Evolutionary conservation across 2,797 vertebrate species (phyloP).

Genomic region (Sebastolobus alascanus): DNA sequence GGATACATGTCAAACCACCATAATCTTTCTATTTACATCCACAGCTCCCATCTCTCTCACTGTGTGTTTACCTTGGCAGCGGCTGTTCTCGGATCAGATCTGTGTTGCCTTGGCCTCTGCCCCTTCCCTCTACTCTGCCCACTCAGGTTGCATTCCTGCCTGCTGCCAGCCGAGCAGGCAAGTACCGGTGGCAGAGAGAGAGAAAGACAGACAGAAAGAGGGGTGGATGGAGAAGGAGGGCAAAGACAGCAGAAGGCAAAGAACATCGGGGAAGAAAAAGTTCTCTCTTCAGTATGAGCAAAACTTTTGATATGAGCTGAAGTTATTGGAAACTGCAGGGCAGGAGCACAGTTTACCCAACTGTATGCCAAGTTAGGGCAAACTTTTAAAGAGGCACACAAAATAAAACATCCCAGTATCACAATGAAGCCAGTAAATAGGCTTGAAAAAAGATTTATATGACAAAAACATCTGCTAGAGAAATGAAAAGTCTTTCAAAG

Average conservation of each 20-base stretch:
- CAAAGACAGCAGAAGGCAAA: constrained; percentile 37
- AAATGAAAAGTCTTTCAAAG: constrained; percentile 5
- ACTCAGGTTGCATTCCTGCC: constrained; percentile 61
- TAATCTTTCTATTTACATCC: constrained; percentile 69
- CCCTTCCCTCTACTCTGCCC: constrained; percentile 61
- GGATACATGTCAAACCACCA: constrained; percentile 57
- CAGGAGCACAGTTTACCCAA: constrained; percentile 20
- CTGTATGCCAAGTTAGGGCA: background rate
- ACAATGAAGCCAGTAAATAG: background rate
- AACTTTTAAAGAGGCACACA: constrained; percentile 8
- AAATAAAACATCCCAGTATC: background rate
- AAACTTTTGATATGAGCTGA: constrained; percentile 19
- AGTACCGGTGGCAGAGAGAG: constrained; percentile 19
- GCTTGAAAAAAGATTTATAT: constrained; percentile 2
- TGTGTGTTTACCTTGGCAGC: constrained; percentile 68
- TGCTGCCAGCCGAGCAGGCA: constrained; percentile 49
- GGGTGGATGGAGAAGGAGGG: constrained; percentile 20
- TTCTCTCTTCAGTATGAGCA: constrained; percentile 36
- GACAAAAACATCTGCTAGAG: constrained; percentile 1
- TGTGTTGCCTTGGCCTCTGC: constrained; percentile 64
- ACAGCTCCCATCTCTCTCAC: constrained; percentile 32
- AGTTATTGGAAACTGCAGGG: background rate
- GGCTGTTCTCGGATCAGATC: constrained; percentile 62
- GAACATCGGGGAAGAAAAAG: constrained; percentile 28
- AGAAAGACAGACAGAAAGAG: constrained; percentile 3